phyloP scores from a whole-genome alignment of 2,888 invertebrate genomes.

The Sepioteuthis lessoniana region DNA sequence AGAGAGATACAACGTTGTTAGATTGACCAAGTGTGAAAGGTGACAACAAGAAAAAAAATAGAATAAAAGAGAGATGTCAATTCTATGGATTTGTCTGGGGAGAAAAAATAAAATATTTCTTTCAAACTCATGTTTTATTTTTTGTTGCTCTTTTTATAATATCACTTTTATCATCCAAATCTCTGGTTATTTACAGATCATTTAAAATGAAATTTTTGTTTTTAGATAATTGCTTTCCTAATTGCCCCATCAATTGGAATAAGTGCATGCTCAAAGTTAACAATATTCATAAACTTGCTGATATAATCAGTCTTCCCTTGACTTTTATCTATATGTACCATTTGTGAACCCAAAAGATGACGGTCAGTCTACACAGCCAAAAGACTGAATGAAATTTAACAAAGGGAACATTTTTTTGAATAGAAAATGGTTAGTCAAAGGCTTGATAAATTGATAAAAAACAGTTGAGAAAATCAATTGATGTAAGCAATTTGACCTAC shows the following conservation, averaged over 20 bases:
- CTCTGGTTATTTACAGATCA: background rate
- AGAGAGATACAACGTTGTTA: no score
- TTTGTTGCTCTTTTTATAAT: background rate
- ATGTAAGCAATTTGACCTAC: background rate
- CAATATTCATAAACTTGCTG: background rate
- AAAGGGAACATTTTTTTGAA: background rate
- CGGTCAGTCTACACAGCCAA: background rate
- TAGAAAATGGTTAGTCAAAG: background rate
- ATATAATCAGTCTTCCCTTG: no score
- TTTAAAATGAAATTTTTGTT: background rate
- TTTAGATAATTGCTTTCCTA: background rate
- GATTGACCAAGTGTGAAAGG: background rate
- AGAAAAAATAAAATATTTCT: no score
- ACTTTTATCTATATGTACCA: background rate
- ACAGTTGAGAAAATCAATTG: background rate
- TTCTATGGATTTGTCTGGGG: no score
- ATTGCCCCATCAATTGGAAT: background rate
- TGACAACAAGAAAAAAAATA: background rate
- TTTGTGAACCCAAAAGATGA: background rate
- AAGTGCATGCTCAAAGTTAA: background rate
- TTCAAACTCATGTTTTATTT: no score
- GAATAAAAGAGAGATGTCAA: background rate
- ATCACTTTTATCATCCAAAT: background rate
- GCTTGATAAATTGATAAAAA: background rate
- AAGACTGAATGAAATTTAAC: background rate